Evolutionary conservation across 2,113 vertebrate species (phyloP), one percentile per base, ranked within the genome.

Genomic region (Mola mola): DNA sequence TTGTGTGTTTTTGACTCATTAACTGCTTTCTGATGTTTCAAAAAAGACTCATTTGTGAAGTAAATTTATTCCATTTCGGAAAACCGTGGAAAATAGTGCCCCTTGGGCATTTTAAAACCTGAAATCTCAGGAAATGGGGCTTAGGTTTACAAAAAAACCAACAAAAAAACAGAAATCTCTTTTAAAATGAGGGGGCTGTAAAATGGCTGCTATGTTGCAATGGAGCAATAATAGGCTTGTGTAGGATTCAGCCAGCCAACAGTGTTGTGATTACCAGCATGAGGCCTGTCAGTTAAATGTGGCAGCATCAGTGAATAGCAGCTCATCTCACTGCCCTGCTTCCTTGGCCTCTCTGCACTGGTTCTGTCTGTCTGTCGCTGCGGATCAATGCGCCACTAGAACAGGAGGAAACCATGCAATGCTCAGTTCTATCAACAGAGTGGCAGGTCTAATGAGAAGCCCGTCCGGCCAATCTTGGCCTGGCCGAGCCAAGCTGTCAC

Each of bases 401-500:
- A 20, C 25, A 21, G 43, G 24, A 25, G 46, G 34, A 37, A 59
- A 63, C 75, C 70, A 84, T 82, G 82, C 47, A 58, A 5, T 69
- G 81, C 85, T 79, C 73, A 59, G 20, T 21, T 47, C 46, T 10
- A 40, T 57, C 4, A 15, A 31, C 40, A 46, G 69, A 72, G 34
- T 49, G 57, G 56, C 62, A 66, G 68, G 26, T 42, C 69, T 83
- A 81, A 86, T 76, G 51, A 48, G 51, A 36, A 60, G 65, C 47
- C 71, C 25, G 62, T 72, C 59, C 71, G 48, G 31, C 48, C 60
- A 42, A 21, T 60, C 49, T 63, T 46, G 57, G 46, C 41, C 55
- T 67, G 64, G 72, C 55, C 71, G 17, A 36, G 59, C 64, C 70
- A 53, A 66, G 58, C 67, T 84, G 78, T 71, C 79, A 57, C 66